phyloP scores from a whole-genome alignment of 2,797 vertebrate species.

The Gouania willdenowi region DNA sequence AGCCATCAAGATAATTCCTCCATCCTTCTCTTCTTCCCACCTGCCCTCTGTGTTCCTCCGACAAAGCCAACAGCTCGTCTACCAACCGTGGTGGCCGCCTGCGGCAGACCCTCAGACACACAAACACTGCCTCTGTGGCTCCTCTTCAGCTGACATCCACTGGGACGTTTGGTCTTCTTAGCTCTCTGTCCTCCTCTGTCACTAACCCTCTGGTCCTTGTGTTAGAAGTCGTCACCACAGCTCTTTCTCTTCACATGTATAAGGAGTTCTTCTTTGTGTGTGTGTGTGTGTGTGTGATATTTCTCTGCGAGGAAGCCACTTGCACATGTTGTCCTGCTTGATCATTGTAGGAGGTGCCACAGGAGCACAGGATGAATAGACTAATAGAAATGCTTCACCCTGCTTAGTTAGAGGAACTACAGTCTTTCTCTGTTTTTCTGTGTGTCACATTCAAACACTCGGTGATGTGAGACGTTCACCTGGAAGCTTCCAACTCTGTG shows the following conservation, averaged over 20 bases:
- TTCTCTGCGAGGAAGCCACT: conserved; percentile 35
- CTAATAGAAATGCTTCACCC: too few relatives aligned
- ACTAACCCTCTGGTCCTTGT: conserved; percentile 13
- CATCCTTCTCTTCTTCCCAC: conserved; percentile 76
- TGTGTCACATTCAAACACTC: conserved; percentile 14
- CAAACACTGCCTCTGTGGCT: conserved; percentile 58
- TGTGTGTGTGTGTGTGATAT: conserved; percentile 47
- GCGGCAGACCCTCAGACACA: conserved; percentile 61
- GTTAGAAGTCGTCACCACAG: conserved; percentile 18
- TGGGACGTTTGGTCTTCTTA: conserved; percentile 68
- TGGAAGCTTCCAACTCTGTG: conserved; percentile 35
- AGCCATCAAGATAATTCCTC: conserved; percentile 80
- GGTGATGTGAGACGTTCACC: conserved; percentile 16
- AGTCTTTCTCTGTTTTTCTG: conserved; percentile 23
- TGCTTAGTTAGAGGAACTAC: too few relatives aligned
- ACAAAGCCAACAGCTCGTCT: conserved; percentile 66
- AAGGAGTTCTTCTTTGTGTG: conserved; percentile 24
- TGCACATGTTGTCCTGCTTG: conserved; percentile 23
- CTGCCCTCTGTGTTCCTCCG: conserved; percentile 75
- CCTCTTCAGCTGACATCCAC: conserved; percentile 45
- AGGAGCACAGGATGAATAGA: conserved; percentile 4
- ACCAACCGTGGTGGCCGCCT: conserved; percentile 64
- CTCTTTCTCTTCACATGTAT: conserved; percentile 17
- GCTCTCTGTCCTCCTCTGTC: conserved; percentile 22
- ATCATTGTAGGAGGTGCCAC: conserved; percentile 24